Base-by-base conservation (phyloP, 2,113 vertebrate species). In the Loxodonta africana region DNA sequence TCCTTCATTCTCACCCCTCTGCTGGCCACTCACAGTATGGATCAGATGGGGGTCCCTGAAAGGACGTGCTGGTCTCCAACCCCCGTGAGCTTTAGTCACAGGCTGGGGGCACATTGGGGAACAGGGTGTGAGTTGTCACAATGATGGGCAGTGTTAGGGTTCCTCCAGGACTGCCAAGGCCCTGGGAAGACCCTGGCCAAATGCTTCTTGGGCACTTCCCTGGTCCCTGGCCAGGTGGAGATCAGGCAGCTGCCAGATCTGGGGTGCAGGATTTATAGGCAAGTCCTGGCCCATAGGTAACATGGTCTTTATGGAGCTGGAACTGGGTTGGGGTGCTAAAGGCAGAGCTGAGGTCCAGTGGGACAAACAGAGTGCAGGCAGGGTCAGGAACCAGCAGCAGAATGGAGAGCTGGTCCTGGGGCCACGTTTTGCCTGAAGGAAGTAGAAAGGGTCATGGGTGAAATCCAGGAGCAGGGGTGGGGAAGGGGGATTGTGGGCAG, bases 361-460 rank as follows among this genome's bases (percentile, higher is more conserved):
- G 12, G 76, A 44, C 44, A 7, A 30, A 69, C 48, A 41, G 76
- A n/a, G 76, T 6, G 1, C 2, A 6, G 15, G 63, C 8, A 14
- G 69, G 33, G 14, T 6, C 33, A 37, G 33, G 37, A 71, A 71
- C 33, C 15, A 28, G 76, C n/a, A 18, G 71, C 20, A 41, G n/a
- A 74, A 9, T 74, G n/a, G 17, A 21, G 71, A 41, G 17, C 20
- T 37, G 71, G n/a, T n/a, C 26, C 12, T 30, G 65, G 65, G 65
- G 20, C 69, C 37, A 33, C 97, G 97, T 97, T 98, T 98, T 98
- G 98, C 98, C 21, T 77, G 41, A 77, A 20, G 41, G 26, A 48
- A 28, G 11, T 11, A 12, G 25, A 1, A 14, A 48, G 76, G 12
- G 76, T 48, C 33, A n/a, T 11, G 65, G 21, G 25, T 46, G 41